phyloP scores from a whole-genome alignment of 2,888 invertebrate genomes.

The Busseola fusca region DNA sequence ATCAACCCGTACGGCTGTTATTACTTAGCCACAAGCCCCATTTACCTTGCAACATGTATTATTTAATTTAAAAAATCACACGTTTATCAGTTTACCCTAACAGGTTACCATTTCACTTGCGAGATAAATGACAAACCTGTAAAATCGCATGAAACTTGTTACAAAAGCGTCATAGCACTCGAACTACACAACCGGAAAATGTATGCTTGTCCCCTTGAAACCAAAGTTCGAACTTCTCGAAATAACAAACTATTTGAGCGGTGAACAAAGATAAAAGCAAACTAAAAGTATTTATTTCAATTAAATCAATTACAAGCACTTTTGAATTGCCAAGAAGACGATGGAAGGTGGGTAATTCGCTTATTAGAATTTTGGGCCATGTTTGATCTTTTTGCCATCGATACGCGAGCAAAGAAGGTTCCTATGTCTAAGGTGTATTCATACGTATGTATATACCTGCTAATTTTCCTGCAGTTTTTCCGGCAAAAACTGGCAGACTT shows the following conservation, averaged over 20 bases:
- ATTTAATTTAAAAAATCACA: no score
- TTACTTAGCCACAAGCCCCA: no score
- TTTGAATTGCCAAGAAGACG: neutral
- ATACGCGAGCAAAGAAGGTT: neutral
- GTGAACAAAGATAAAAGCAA: no score
- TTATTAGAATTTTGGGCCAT: no score
- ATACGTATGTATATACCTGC: neutral
- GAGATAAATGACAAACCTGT: neutral
- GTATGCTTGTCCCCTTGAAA: neutral
- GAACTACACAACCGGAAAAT: neutral
- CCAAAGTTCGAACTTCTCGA: neutral
- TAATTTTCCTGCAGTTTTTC: neutral
- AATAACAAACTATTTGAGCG: neutral
- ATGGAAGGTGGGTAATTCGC: no score
- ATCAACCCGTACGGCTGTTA: no score
- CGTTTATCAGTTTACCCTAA: no score
- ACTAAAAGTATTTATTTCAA: neutral
- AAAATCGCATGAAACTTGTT: slow-evolving; percentile 11
- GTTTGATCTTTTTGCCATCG: no score
- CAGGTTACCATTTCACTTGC: neutral
- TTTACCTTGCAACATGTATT: no score
- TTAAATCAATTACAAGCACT: neutral
- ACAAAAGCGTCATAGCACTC: neutral
- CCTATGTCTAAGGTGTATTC: neutral
- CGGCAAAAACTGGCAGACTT: neutral